These are phyloP conservation scores for Galago senegalensis DNA, from an alignment of 2,797 vertebrate species.

Conservation along the genomic window DNA sequence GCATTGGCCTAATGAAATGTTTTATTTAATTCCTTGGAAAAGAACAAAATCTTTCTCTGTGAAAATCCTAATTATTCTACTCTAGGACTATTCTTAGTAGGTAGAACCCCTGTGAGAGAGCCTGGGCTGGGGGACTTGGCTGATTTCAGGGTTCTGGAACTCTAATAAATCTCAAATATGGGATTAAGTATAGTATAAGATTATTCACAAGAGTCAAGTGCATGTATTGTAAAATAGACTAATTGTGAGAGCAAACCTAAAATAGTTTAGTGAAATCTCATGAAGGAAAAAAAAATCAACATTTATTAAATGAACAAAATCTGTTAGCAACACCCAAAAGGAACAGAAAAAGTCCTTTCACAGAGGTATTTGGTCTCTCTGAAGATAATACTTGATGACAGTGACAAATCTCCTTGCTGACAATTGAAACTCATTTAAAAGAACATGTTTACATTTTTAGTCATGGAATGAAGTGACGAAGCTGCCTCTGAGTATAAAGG, in stretches of 20 bases:
- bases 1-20: neutral
- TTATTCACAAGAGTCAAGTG: neutral
- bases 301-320: neutral
- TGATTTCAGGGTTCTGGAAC: neutral
- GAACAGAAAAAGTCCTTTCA: neutral
- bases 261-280: neutral
- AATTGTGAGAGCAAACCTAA: constrained; percentile 40
- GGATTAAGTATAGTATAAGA: neutral
- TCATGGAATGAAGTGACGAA: neutral
- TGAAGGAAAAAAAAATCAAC: neutral
- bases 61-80: neutral
- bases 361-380: neutral
- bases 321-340: neutral
- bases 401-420: neutral
- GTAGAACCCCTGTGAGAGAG: neutral
- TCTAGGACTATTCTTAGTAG: neutral
- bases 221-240: neutral
- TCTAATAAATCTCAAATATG: neutral
- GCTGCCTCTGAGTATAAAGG: neutral
- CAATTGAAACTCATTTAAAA: constrained; percentile 9
- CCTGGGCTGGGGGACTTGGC: neutral
- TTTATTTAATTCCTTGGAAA: constrained; percentile 46
- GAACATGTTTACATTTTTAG: neutral
- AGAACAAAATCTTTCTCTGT: constrained; percentile 51
- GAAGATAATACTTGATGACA: neutral